Conservation (phyloP, 2,797 vertebrate species). For the Acanthopagrus latus region DNA sequence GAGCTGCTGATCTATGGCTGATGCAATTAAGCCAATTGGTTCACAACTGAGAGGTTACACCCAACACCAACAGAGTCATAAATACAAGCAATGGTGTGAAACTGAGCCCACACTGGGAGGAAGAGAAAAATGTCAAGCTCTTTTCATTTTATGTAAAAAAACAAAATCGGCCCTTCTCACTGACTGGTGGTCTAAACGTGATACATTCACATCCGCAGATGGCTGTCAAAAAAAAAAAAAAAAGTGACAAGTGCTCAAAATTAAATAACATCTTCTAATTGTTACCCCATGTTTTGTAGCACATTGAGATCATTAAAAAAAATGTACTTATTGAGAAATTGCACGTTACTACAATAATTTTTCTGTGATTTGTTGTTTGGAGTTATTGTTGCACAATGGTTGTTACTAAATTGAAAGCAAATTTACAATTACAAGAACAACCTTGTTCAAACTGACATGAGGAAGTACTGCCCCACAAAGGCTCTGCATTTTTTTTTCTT, state of each 20-base stretch:
- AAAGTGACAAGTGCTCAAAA: neutral
- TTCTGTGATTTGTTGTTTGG: too few relatives aligned
- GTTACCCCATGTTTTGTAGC: neutral
- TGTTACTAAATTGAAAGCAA: conserved; percentile 43
- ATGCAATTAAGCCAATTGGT: conserved; percentile 52
- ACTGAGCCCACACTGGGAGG: conserved; percentile 33
- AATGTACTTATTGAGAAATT: neutral
- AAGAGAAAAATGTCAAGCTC: conserved; percentile 4
- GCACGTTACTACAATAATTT: neutral
- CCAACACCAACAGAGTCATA: conserved; percentile 45
- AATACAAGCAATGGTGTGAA: conserved; percentile 53
- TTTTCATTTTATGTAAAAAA: conserved; percentile 10
- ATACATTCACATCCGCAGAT: neutral
- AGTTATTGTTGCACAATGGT: neutral
- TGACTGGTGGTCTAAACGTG: neutral
- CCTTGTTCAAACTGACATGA: conserved; percentile 44
- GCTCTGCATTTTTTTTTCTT: conserved; percentile 21
- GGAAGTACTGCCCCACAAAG: conserved; percentile 67
- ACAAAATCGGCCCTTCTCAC: conserved; percentile 17
- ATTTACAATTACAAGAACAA: neutral
- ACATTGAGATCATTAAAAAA: conserved; percentile 8
- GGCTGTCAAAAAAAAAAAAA: neutral
- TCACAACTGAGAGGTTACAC: conserved; percentile 35
- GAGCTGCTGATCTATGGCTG: conserved; percentile 39
- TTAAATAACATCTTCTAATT: neutral